Evolutionary conservation across 1,140 invertebrate genomes (phyloP).

Genomic region (Papilio aristodemus): DNA sequence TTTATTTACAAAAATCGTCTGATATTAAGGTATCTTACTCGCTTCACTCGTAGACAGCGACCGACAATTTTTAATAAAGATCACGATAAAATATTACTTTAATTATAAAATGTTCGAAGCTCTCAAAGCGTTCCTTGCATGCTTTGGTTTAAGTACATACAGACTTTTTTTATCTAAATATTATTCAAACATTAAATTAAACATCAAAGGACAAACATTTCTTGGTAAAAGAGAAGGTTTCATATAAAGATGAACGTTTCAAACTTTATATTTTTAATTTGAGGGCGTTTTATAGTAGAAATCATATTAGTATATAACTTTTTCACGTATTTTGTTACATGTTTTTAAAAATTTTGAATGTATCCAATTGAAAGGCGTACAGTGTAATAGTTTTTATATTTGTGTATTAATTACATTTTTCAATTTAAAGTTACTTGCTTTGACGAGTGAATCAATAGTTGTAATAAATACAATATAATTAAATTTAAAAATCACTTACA

Average conservation of each 20-base stretch:
- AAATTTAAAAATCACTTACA: too few species aligned
- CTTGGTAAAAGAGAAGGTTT: background rate
- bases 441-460: too few species aligned
- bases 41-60: constrained; percentile 22
- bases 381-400: too few species aligned
- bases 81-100: constrained; percentile 40
- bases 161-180: background rate
- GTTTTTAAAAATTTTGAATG: too few species aligned
- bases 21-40: constrained; percentile 8
- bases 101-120: constrained; percentile 35
- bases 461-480: too few species aligned
- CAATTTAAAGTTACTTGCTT: too few species aligned
- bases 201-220: background rate
- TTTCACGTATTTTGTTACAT: too few species aligned
- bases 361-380: too few species aligned
- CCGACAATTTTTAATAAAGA: constrained; percentile 40
- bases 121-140: background rate
- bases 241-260: background rate
- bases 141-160: background rate
- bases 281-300: too few species aligned
- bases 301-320: too few species aligned
- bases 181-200: background rate
- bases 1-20: constrained; percentile 21
- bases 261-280: too few species aligned
- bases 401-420: too few species aligned